Evolutionary conservation across 92 coral and sea anemone genomes (phyloP).

Genomic region (Epizoanthus scotinus): DNA sequence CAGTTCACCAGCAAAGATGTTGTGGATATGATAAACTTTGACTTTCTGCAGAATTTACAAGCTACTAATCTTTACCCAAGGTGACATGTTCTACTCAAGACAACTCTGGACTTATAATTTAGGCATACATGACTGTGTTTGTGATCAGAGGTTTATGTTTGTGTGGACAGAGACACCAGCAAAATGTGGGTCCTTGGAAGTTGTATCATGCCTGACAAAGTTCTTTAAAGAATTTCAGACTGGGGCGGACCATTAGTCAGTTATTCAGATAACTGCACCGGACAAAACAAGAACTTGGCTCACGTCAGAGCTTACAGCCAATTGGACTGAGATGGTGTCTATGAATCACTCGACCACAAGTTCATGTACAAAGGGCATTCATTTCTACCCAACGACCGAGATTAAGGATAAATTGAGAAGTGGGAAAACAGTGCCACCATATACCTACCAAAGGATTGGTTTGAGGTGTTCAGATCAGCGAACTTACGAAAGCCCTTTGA

Average conservation of each 20-base stretch:
- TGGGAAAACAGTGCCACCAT: not conserved
- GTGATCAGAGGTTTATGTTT: slow-evolving; percentile 36
- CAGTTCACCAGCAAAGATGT: not conserved
- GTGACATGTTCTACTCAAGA: slow-evolving; percentile 43
- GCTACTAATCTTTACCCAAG: slow-evolving; percentile 28
- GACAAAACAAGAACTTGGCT: not conserved
- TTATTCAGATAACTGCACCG: not conserved
- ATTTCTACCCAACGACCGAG: not conserved
- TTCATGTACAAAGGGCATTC: too few species aligned
- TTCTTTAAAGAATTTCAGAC: not conserved
- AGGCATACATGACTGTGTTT: slow-evolving; percentile 48
- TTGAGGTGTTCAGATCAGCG: not conserved
- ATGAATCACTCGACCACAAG: too few species aligned
- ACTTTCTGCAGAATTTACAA: slow-evolving; percentile 49
- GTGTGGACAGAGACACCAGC: not conserved
- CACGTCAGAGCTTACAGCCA: not conserved
- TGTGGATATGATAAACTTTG: slow-evolving; percentile 42
- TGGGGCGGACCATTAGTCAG: not conserved
- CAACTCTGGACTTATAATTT: slow-evolving; percentile 55
- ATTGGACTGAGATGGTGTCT: too few species aligned
- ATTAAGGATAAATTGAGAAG: not conserved
- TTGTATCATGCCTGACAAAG: not conserved
- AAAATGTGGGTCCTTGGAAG: not conserved
- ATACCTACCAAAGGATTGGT: not conserved
- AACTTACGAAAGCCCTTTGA: not conserved